Conservation (phyloP, 1,140 invertebrate genomes). For the Drosophila sulfurigaster region DNA sequence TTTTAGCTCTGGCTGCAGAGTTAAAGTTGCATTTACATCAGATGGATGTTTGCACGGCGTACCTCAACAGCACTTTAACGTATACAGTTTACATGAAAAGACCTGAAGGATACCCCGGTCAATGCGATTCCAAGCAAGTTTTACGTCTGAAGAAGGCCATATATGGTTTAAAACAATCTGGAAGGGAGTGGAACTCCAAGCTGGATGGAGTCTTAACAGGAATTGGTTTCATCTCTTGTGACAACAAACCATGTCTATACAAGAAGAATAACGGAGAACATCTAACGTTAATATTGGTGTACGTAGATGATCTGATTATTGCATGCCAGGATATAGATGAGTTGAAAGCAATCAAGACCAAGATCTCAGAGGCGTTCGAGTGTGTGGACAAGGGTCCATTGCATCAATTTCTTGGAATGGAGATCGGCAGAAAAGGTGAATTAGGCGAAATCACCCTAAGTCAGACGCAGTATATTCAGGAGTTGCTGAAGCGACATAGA, state of each 20-base stretch:
- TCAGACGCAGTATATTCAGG: too few species aligned
- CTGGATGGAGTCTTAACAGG: background rate
- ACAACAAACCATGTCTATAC: constrained; percentile 4
- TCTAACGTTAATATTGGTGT: background rate
- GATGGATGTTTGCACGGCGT: background rate
- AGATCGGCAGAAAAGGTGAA: too few species aligned
- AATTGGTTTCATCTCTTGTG: constrained; percentile 3
- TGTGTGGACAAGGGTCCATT: too few species aligned
- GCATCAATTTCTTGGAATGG: too few species aligned
- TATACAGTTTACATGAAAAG: background rate
- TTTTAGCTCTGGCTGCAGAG: too few species aligned
- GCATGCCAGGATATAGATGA: background rate
- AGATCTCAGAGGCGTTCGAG: too few species aligned
- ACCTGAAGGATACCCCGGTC: background rate
- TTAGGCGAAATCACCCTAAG: too few species aligned
- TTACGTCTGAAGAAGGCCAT: constrained; percentile 12
- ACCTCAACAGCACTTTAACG: background rate
- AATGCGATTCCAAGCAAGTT: background rate
- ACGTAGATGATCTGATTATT: background rate
- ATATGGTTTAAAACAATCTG: constrained; percentile 5
- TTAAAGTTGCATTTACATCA: too few species aligned
- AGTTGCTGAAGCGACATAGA: too few species aligned
- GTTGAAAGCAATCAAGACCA: too few species aligned
- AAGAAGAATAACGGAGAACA: background rate
- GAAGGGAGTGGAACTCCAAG: constrained; percentile 12